Evolutionary conservation across 2,888 invertebrate genomes (phyloP).

Genomic region (Drosophila paucipuncta): DNA sequence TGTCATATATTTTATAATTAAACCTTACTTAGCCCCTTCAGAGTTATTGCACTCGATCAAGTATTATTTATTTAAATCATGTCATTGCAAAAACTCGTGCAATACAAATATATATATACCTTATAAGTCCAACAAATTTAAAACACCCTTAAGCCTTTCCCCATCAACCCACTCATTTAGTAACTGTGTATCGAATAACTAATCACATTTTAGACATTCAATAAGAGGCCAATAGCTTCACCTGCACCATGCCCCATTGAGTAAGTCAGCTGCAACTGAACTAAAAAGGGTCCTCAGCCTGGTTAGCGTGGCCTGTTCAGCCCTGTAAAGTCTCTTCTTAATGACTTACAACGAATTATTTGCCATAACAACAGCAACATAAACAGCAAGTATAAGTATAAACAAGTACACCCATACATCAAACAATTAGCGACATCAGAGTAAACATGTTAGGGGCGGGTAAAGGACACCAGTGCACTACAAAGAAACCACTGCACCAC

Average conservation of each 20-base stretch:
- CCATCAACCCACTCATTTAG: background rate
- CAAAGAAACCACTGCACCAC: conserved; percentile 15
- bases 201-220: background rate
- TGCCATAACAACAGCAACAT: conserved; percentile 60
- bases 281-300: conserved; percentile 2
- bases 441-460: conserved; percentile 53
- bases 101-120: background rate
- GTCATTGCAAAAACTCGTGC: background rate
- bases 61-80: background rate
- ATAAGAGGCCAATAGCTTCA: conserved; percentile 13
- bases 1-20: background rate
- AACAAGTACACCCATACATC: conserved; percentile 62
- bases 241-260: conserved; percentile 48
- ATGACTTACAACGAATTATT: conserved; percentile 55
- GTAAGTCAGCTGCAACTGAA: conserved; percentile 25
- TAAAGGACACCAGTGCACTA: background rate
- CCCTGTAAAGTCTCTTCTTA: conserved; percentile 40
- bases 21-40: background rate
- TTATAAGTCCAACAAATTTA: background rate
- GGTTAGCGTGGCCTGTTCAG: conserved; percentile 20
- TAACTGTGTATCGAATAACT: background rate
- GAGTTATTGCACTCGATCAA: background rate
- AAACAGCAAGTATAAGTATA: conserved; percentile 14
- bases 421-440: conserved; percentile 75
- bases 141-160: background rate